Percentiles rank a stretch among this genome's conserved stretches.
Conservation (phyloP, 2,888 invertebrate species). For the Cryptocephalus moraei region DNA sequence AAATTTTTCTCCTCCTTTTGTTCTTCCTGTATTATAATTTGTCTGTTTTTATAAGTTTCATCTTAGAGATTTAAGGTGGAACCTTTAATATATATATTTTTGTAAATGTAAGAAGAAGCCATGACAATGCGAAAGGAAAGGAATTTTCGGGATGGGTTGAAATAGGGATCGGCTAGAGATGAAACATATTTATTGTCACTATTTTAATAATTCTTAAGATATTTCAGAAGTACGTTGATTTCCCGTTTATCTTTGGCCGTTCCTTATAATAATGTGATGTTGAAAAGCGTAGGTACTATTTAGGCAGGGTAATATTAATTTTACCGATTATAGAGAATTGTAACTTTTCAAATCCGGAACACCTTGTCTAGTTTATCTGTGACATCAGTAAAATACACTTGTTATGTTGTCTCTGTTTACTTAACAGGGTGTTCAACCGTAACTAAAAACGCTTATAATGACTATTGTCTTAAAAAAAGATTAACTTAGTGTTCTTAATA, state of each 20-base stretch:
- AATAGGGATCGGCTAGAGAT: too few relatives aligned
- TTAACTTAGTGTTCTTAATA: too few relatives aligned
- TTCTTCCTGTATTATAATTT: background rate
- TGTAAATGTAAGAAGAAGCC: background rate
- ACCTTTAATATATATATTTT: background rate
- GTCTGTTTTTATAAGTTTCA: background rate
- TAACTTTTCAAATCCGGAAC: conserved; percentile 15
- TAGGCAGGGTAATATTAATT: conserved; percentile 22
- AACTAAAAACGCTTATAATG: conserved; percentile 15
- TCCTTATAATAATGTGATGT: conserved; percentile 13
- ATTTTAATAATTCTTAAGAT: too few relatives aligned
- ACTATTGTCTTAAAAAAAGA: conserved; percentile 8
- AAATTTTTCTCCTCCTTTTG: background rate
- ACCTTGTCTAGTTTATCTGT: background rate
- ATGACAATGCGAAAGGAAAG: background rate
- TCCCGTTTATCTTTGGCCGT: too few relatives aligned
- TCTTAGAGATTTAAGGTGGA: too few relatives aligned
- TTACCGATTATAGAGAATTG: conserved; percentile 16
- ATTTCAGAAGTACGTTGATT: too few relatives aligned
- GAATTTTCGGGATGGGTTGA: too few relatives aligned
- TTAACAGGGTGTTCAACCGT: conserved; percentile 7
- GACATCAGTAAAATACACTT: conserved; percentile 2
- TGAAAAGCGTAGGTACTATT: conserved; percentile 14
- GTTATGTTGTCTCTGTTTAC: background rate
- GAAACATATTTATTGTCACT: too few relatives aligned